Conservation (phyloP, 1,140 invertebrate species). For the Bombus waltoni region DNA sequence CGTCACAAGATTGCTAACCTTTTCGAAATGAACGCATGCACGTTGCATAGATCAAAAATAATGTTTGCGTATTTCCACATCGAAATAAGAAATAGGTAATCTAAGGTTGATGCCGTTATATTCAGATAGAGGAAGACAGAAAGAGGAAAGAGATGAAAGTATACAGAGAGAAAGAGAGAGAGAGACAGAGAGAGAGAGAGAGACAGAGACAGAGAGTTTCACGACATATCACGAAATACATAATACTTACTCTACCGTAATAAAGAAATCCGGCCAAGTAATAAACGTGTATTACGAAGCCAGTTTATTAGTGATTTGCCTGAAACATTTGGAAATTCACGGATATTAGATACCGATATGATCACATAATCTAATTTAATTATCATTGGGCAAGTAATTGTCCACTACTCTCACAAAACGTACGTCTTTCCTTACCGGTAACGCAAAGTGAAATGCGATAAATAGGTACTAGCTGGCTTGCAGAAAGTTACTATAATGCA, state of each 20-base stretch:
- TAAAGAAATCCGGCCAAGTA: constrained; percentile 77
- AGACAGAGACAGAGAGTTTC: constrained; percentile 7
- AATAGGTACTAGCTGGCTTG: constrained; percentile 7
- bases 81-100: constrained; percentile 8
- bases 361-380: constrained; percentile 64
- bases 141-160: not conserved
- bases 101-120: constrained; percentile 20
- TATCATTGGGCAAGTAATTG: constrained; percentile 56
- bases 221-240: constrained; percentile 28
- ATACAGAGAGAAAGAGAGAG: not conserved
- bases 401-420: constrained; percentile 34
- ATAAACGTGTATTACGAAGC: constrained; percentile 76
- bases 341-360: constrained; percentile 44
- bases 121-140: not conserved
- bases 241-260: constrained; percentile 79
- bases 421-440: constrained; percentile 79
- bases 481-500: constrained; percentile 51
- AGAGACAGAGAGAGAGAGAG: not conserved
- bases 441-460: constrained; percentile 78
- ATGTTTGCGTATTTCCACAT: constrained; percentile 4
- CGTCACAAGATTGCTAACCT: constrained; percentile 81
- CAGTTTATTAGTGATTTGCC: constrained; percentile 78
- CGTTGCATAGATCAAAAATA: constrained; percentile 26
- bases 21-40: constrained; percentile 47
- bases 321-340: constrained; percentile 74